Base-by-base conservation (phyloP, 2,113 vertebrate species). In the Alectura lathami region DNA sequence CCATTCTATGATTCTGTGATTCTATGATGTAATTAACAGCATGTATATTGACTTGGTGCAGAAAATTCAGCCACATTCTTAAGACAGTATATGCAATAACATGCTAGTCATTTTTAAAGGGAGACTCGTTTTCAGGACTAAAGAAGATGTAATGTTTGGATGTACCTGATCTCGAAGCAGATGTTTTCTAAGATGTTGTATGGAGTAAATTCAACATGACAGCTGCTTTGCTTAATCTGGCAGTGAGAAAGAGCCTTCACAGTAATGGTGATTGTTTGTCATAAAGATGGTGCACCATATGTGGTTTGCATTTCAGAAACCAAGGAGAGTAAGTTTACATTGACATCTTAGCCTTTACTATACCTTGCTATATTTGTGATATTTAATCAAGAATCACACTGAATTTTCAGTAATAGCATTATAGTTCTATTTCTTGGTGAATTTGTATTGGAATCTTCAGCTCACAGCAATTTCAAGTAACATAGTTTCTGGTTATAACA, bases 51-150 rank as follows among this genome's bases (percentile, higher is more conserved):
- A 34, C 13, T 40, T 36, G 16, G 9, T 43, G 30, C 22, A 78
- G n/a, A 54, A 77, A 67, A 47, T 15, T 8, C 36, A 76, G 17
- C 63, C 23, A 4, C 13, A 1, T 66, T 88, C 38, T 40, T 66
- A 30, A 17, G 5, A 23, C 0, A 5, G 3, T 40, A 2, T 14
- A 18, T 66, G n/a, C 62, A 53, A 0, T 36, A 34, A 21, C 1
- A 0, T 26, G 12, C 23, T 80, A 17, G 8, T 18, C 10, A 1
- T 57, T 56, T 36, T 53, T 18, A 14, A 17, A 8, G 30, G 6
- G 6, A 24, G 1, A 1, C 17, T 43, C 7, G 27, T 16, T 54
- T 88, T 48, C 77, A 57, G 27, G 77, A 27, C 22, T 66, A 17
- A 48, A 40, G 45, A 8, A 47, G 59, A 22, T 48, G 27, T 34